phyloP scores from a whole-genome alignment of 2,797 vertebrate genomes.

The Megalops cyprinoides region DNA sequence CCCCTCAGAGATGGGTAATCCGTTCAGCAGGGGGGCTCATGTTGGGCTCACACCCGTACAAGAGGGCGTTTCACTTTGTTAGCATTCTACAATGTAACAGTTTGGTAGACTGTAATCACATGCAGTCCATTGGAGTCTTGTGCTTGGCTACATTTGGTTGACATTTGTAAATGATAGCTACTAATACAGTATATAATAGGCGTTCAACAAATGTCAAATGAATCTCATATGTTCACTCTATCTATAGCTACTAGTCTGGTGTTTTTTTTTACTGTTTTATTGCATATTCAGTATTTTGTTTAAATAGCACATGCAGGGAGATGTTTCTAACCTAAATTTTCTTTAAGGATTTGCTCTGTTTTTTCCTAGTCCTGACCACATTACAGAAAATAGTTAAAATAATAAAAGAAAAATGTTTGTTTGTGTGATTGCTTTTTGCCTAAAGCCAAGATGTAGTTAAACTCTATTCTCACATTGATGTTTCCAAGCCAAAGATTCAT shows the following conservation, averaged over 20 bases:
- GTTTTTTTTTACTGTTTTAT: too few species aligned
- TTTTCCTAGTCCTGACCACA: background rate
- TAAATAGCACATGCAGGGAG: background rate
- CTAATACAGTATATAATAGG: too few species aligned
- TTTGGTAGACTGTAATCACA: too few species aligned
- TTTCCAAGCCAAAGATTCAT: constrained; percentile 49
- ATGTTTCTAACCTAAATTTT: background rate
- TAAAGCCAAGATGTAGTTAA: constrained; percentile 67
- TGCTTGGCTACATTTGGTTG: too few species aligned
- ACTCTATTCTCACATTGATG: constrained; percentile 49
- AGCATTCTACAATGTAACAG: too few species aligned
- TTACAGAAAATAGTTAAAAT: constrained; percentile 56
- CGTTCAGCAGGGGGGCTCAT: constrained; percentile 48
- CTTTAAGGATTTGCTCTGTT: background rate
- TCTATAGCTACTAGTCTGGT: too few species aligned
- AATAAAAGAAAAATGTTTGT: constrained; percentile 56
- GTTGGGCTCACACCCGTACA: background rate
- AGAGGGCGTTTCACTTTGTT: background rate
- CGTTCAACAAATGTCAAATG: too few species aligned
- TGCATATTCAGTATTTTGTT: too few species aligned
- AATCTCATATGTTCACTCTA: too few species aligned
- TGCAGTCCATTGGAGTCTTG: too few species aligned
- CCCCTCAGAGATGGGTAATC: constrained; percentile 50
- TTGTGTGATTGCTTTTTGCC: constrained; percentile 64
- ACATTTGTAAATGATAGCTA: too few species aligned